These are phyloP conservation scores for Scrobipalpa atriplicella DNA, from an alignment of 2,888 invertebrate genomes.

Conservation along the genomic window DNA sequence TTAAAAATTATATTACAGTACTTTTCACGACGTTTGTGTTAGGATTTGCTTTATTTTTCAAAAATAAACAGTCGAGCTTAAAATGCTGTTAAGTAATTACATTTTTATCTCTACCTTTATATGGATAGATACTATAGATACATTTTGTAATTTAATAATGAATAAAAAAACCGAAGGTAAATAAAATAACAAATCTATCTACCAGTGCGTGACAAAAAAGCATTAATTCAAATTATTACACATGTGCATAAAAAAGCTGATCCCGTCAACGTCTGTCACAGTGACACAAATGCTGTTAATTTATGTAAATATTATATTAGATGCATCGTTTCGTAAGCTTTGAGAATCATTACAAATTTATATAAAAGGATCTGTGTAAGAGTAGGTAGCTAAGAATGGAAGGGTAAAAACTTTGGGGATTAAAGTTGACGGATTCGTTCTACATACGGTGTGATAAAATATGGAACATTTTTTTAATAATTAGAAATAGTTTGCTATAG, in stretches of 20 bases:
- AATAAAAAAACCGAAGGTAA: too few species aligned
- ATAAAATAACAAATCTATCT: too few species aligned
- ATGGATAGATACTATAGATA: too few species aligned
- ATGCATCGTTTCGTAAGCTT: slow-evolving; percentile 9
- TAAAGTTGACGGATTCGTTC: slow-evolving; percentile 1
- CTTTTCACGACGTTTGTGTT: too few species aligned
- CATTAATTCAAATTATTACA: not conserved
- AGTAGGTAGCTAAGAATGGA: not conserved
- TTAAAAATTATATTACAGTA: too few species aligned
- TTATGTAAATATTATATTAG: slow-evolving; percentile 21
- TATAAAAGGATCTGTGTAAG: slow-evolving; percentile 18
- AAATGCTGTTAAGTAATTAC: too few species aligned
- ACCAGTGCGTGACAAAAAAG: too few species aligned
- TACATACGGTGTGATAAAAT: not conserved
- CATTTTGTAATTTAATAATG: too few species aligned
- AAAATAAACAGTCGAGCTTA: too few species aligned
- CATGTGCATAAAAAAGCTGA: not conserved
- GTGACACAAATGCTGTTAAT: slow-evolving; percentile 26
- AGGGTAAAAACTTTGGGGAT: slow-evolving; percentile 21
- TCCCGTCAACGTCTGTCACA: slow-evolving; percentile 28
- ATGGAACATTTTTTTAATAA: not conserved
- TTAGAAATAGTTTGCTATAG: too few species aligned
- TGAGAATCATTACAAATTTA: not conserved
- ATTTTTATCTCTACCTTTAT: too few species aligned
- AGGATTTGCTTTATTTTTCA: too few species aligned